Evolutionary conservation across 2,113 vertebrate genomes (phyloP).

Genomic region (Hucho hucho): DNA sequence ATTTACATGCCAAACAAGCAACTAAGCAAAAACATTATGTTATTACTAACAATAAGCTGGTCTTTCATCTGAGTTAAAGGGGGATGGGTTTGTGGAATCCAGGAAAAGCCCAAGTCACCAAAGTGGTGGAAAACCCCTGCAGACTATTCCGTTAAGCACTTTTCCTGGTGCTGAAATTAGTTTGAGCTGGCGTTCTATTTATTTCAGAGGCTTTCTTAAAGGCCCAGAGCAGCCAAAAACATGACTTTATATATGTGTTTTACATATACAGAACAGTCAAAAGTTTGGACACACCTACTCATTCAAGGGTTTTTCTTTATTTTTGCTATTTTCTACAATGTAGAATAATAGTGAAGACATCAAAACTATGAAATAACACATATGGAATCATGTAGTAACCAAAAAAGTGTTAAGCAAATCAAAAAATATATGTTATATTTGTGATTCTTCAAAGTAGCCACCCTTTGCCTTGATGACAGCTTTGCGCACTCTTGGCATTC

Average conservation of each 20-base stretch:
- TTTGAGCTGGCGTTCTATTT: slow-evolving; percentile 68
- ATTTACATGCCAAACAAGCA: slow-evolving; percentile 39
- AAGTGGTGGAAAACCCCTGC: slow-evolving; percentile 67
- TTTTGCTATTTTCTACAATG: no score
- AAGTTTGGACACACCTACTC: no score
- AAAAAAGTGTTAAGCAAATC: no score
- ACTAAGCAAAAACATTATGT: slow-evolving; percentile 61
- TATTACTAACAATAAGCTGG: slow-evolving; percentile 66
- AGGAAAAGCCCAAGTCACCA: slow-evolving; percentile 69
- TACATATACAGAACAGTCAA: no score
- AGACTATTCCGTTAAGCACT: slow-evolving; percentile 64
- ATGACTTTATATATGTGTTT: slow-evolving; percentile 1
- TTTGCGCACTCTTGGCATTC: no score
- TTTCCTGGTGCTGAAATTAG: slow-evolving; percentile 63
- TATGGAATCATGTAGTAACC: no score
- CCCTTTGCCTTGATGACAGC: no score
- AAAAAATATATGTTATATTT: no score
- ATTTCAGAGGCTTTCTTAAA: slow-evolving; percentile 63
- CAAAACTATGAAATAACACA: no score
- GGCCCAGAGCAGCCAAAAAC: slow-evolving; percentile 69
- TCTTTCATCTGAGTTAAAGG: slow-evolving; percentile 64
- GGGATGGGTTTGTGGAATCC: slow-evolving; percentile 58
- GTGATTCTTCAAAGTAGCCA: no score
- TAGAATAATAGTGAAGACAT: no score
- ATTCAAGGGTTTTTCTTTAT: no score